Evolutionary conservation across 2,888 invertebrate genomes (phyloP), one percentile per base, ranked within the genome.

Genomic region (Acleris cristana): DNA sequence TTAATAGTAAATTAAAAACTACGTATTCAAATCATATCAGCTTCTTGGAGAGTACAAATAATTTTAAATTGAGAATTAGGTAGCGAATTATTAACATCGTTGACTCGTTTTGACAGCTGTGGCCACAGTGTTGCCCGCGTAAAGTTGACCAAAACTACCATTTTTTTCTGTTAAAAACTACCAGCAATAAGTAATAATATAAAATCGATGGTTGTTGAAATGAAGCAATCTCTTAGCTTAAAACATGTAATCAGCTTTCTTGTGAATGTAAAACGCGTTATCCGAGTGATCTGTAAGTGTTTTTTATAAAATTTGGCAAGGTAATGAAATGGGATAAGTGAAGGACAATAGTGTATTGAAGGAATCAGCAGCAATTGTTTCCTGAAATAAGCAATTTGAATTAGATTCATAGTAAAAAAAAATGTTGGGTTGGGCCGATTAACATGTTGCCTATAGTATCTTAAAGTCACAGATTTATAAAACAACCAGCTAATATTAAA

Each of bases 191-290:
- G 74, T 74, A 73, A 68, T 70, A 72, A 65, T 71, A 74, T 74
- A 76, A 76, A 76, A 75, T 73, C 72, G 74, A 87, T 79, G 85
- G 85, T 90, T 90, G 87, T 89, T 81, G 78, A 81, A 84, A 75
- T 70, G 79, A 89, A 88, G 87, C 88, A 89, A 88, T 88, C 84
- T 76, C 79, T 85, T 79, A 83, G 87, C 88, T 88, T 87, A 81
- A 81, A 80, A 81, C 72, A 78, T 86, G 75, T 90, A 89, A 85
- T 85, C 88, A 71, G 89, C 89, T 89, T 90, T 84, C 78, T 83
- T 82, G 88, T 90, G 86, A 80, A 79, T 89, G 86, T 89, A 83
- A 79, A 73, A 70, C 80, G 75, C 76, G 81, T 79, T 78, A 76
- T 76, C 77, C 70, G 70, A 71, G 34, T 60, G 81, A 78, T 87